Evolutionary conservation across 1,140 invertebrate species (phyloP).

Genomic region (Drosophila tani): DNA sequence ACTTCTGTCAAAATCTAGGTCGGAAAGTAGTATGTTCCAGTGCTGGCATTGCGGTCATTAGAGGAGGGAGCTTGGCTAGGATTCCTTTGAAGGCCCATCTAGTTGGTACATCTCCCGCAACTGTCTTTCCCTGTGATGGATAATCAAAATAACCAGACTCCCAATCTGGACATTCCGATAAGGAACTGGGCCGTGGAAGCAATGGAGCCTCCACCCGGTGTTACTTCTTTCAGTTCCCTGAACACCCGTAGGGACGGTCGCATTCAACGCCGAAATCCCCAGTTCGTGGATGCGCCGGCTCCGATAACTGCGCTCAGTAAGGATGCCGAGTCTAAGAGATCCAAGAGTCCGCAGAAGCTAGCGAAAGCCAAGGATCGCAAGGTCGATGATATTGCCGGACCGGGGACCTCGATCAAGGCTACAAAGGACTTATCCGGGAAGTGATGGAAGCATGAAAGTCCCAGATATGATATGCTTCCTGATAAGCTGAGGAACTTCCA

Average conservation of each 20-base stretch:
- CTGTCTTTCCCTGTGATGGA: constrained; percentile 2
- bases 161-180: background rate
- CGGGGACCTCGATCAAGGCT: no score
- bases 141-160: background rate
- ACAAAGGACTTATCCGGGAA: background rate
- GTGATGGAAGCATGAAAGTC: no score
- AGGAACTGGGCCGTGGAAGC: constrained; percentile 35
- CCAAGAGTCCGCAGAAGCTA: no score
- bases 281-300: background rate
- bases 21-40: constrained; percentile 1
- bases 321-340: background rate
- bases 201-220: constrained; percentile 12
- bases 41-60: background rate
- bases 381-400: background rate
- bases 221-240: constrained; percentile 1
- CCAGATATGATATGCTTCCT: no score
- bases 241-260: background rate
- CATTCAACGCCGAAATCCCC: constrained; percentile 1
- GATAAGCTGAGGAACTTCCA: no score
- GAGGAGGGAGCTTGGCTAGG: background rate
- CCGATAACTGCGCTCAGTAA: background rate
- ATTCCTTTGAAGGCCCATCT: constrained; percentile 1
- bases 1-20: background rate
- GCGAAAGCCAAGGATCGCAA: background rate
- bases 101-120: background rate